These are phyloP conservation scores for Orchestes rusci DNA, from an alignment of 2,888 invertebrate genomes.

Conservation along the genomic window DNA sequence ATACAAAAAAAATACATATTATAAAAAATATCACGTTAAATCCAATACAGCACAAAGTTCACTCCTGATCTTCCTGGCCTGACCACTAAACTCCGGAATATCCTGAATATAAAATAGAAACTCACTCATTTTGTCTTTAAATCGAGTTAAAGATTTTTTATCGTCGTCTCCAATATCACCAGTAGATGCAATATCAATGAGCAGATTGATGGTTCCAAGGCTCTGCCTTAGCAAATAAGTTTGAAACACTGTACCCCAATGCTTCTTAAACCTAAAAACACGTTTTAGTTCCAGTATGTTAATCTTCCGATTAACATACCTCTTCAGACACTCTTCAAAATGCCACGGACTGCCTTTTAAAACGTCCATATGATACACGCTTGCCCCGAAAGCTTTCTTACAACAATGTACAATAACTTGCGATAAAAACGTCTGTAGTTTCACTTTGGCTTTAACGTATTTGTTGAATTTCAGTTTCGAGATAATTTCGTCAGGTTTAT, in stretches of 20 bases:
- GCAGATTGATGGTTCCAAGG: constrained; percentile 34
- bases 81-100: constrained; percentile 23
- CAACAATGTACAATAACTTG: constrained; percentile 49
- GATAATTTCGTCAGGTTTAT: constrained; percentile 33
- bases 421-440: constrained; percentile 33
- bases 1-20: too few relatives aligned
- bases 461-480: constrained; percentile 27
- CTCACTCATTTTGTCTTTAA: constrained; percentile 28
- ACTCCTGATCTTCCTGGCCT: constrained; percentile 8
- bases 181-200: constrained; percentile 17
- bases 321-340: constrained; percentile 48
- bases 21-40: too few relatives aligned
- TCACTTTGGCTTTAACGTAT: constrained; percentile 29
- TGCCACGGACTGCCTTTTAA: constrained; percentile 49
- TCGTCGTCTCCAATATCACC: too few relatives aligned
- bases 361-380: constrained; percentile 49
- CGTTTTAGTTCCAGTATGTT: background rate
- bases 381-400: constrained; percentile 50
- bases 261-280: constrained; percentile 44
- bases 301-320: constrained; percentile 3
- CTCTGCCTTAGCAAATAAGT: constrained; percentile 40
- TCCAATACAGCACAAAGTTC: too few relatives aligned
- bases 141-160: constrained; percentile 27
- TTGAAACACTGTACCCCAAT: constrained; percentile 55
- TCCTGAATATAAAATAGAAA: constrained; percentile 34